These are phyloP conservation scores for Antennarius striatus DNA, from an alignment of 2,113 vertebrate species.

Conservation along the genomic window DNA sequence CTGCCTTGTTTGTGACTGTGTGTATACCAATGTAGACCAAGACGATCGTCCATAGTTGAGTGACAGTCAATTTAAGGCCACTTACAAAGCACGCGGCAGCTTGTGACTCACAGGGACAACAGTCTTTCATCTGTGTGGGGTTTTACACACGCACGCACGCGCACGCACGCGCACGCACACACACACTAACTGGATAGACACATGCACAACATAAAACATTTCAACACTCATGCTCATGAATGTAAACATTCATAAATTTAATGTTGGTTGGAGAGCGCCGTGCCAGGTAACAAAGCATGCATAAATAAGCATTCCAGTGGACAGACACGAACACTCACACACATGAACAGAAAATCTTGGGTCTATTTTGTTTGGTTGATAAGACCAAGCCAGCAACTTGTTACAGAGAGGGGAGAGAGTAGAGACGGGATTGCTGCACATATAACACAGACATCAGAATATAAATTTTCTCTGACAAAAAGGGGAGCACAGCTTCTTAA, in stretches of 20 bases:
- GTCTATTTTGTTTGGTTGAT: slow-evolving; percentile 60
- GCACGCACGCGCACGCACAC: background rate
- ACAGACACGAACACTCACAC: background rate
- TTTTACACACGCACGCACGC: slow-evolving; percentile 4
- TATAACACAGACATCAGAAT: slow-evolving; percentile 2
- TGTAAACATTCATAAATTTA: slow-evolving; percentile 3
- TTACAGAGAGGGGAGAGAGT: slow-evolving; percentile 37
- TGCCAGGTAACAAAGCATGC: background rate
- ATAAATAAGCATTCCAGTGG: background rate
- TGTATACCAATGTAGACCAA: slow-evolving; percentile 15
- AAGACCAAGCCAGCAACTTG: slow-evolving; percentile 45
- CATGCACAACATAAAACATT: slow-evolving; percentile 2
- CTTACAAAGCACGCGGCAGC: slow-evolving; percentile 40
- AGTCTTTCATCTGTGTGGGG: slow-evolving; percentile 57
- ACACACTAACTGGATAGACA: background rate
- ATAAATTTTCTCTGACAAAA: slow-evolving; percentile 55
- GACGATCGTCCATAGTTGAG: slow-evolving; percentile 17
- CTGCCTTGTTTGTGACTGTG: background rate
- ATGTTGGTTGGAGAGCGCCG: background rate
- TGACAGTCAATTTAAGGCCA: slow-evolving; percentile 30
- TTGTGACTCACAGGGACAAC: slow-evolving; percentile 44
- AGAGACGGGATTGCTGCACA: slow-evolving; percentile 1
- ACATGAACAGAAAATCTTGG: background rate
- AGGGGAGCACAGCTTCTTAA: slow-evolving; percentile 45
- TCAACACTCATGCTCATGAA: background rate